A percentile compares a stretch with the other conserved stretches of the same genome.
Evolutionary conservation across 37 sponge, comb jelly and placozoan species (phyloP).

Genomic region (Axinella damicornis): DNA sequence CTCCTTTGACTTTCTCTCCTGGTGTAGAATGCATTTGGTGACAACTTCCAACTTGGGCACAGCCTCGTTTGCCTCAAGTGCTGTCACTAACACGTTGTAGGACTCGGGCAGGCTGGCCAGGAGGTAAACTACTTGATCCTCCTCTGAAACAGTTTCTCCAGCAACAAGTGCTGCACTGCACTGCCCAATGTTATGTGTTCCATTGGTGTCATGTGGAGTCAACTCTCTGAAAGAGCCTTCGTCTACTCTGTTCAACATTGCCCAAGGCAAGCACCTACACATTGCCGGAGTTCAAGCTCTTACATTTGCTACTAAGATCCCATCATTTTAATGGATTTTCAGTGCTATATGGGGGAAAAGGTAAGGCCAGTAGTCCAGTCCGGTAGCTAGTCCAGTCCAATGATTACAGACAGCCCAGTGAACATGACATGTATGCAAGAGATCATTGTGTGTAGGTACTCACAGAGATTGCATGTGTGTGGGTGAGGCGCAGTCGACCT

Average conservation of each 20-base stretch:
- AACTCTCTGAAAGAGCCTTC: constrained; percentile 8
- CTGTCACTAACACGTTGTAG: constrained; percentile 59
- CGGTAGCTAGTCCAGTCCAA: no score
- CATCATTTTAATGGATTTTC: no score
- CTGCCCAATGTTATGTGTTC: background rate
- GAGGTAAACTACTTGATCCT: constrained; percentile 66
- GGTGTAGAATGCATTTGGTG: constrained; percentile 44
- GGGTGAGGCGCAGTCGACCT: no score
- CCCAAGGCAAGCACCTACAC: background rate
- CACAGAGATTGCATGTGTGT: no score
- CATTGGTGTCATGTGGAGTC: background rate
- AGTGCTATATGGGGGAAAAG: no score
- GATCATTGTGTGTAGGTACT: no score
- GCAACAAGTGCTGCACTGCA: constrained; percentile 13
- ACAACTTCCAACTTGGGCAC: constrained; percentile 58
- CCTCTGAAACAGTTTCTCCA: constrained; percentile 40
- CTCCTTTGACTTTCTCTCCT: constrained; percentile 47
- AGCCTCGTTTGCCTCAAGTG: constrained; percentile 49
- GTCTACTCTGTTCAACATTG: background rate
- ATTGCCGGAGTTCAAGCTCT: no score
- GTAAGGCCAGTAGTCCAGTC: no score
- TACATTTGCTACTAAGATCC: no score
- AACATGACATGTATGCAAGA: no score
- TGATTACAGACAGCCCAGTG: no score
- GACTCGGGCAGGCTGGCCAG: constrained; percentile 64